Evolutionary conservation across 2,797 vertebrate species (phyloP), one percentile per base, ranked within the genome.

Genomic region (Leptoclinus maculatus): DNA sequence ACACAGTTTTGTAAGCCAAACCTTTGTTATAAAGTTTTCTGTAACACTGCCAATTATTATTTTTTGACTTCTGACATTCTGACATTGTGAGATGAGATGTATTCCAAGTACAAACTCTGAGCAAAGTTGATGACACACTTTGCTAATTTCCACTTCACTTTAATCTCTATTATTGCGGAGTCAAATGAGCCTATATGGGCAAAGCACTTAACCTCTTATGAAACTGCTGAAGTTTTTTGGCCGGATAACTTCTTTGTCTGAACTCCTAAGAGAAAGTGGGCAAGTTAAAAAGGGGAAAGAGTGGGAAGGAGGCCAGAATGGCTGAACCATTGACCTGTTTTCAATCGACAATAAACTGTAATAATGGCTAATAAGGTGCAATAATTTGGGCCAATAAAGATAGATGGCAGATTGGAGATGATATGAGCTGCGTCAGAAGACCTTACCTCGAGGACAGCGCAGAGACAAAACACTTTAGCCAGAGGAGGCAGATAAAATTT

Each of bases 301-400:
- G 21, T 78, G 90, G 91, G 92, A 92, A 78, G 71, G 64, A 66
- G 80, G 88, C 93, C 93, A 94, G 77, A 58, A 74, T 13, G 25
- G 60, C 51, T 91, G 87, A 89, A 85, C 89, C 66, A 6, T 5
- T 88, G 92, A 93, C 91, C 93, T 79, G 57, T 59, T 83, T 84
- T 89, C 80, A 93, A 91, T 88, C 62, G 76, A 90, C 90, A 83
- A 90, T 94, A 86, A 93, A 88, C 83, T 79, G 84, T 91, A 91
- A 92, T 91, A 92, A 91, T 84, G 73, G 82, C 59, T 93, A 92
- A 94, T 92, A 93, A 92, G 87, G 80, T 89, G 85, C 78, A 88
- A 91, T 93, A 94, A 91, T 94, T 91, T 87, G 89, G 53, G 51
- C 80, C 90, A 89, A 92, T 95, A 94, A 95, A 94, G 89, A 89